These are phyloP conservation scores for Silurus glanis DNA, from an alignment of 2,113 vertebrate genomes.

Conservation along the genomic window DNA sequence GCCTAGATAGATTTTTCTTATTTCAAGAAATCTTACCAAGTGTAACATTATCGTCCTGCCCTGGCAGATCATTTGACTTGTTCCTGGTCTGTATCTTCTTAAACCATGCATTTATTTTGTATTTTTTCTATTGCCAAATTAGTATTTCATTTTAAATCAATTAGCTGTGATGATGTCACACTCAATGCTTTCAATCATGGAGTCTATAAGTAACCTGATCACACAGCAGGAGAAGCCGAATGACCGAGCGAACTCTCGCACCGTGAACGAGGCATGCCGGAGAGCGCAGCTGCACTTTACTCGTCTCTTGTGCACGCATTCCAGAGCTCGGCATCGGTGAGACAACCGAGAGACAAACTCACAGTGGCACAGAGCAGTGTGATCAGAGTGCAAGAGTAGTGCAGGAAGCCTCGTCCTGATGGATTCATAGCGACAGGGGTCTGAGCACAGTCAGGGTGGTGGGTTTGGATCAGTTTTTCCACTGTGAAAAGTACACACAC, in stretches of 20 bases:
- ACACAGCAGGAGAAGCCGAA: neutral
- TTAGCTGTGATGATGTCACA: neutral
- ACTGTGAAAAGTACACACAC: neutral
- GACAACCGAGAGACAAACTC: conserved; percentile 24
- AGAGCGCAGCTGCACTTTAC: conserved; percentile 25
- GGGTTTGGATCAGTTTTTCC: neutral
- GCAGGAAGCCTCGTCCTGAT: neutral
- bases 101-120: neutral
- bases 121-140: too few species aligned
- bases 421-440: conserved; percentile 16
- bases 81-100: too few species aligned
- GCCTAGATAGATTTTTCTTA: too few species aligned
- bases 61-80: too few species aligned
- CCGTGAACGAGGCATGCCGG: neutral
- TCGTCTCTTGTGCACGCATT: conserved; percentile 9
- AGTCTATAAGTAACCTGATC: neutral
- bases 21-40: too few species aligned
- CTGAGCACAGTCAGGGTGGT: neutral
- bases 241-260: neutral
- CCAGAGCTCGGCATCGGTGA: conserved; percentile 30
- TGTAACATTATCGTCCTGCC: too few species aligned
- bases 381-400: conserved; percentile 2
- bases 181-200: too few species aligned
- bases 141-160: neutral
- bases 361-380: neutral